Evolutionary conservation across 2,113 vertebrate genomes (phyloP).

Genomic region (Mustela lutreola): DNA sequence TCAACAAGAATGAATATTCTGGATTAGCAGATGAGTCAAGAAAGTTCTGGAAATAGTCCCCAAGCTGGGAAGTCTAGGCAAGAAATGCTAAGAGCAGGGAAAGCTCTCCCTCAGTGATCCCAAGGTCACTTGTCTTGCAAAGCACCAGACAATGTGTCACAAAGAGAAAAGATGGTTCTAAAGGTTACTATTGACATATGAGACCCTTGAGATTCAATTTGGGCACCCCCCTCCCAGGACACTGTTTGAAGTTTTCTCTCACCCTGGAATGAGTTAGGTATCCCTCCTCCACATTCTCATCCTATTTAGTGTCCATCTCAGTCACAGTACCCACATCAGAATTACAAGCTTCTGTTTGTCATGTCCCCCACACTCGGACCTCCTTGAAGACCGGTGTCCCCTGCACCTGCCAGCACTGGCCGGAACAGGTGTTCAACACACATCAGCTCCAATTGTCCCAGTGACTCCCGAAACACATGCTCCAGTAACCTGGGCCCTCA

Average conservation of each 20-base stretch:
- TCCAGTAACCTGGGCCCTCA: neutral
- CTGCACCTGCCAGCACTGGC: neutral
- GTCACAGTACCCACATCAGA: neutral
- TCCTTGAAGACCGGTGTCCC: too few species aligned
- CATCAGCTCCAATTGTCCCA: fast-evolving
- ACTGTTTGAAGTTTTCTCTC: neutral
- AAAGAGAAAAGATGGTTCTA: neutral
- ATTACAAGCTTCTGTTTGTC: neutral
- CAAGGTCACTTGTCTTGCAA: neutral
- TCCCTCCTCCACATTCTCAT: neutral
- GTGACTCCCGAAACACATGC: neutral
- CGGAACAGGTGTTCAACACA: neutral
- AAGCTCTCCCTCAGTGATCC: neutral
- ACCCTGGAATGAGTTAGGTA: neutral
- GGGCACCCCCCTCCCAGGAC: neutral
- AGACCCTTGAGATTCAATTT: neutral
- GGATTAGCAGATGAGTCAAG: neutral
- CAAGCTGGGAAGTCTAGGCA: neutral
- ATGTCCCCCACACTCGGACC: neutral
- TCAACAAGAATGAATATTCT: neutral
- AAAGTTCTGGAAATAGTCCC: neutral
- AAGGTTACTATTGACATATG: fast-evolving
- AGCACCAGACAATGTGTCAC: neutral
- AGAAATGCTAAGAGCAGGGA: neutral
- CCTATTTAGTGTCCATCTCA: neutral